Conservation (phyloP, 2,888 invertebrate genomes). For the Phyto melanocephala region DNA sequence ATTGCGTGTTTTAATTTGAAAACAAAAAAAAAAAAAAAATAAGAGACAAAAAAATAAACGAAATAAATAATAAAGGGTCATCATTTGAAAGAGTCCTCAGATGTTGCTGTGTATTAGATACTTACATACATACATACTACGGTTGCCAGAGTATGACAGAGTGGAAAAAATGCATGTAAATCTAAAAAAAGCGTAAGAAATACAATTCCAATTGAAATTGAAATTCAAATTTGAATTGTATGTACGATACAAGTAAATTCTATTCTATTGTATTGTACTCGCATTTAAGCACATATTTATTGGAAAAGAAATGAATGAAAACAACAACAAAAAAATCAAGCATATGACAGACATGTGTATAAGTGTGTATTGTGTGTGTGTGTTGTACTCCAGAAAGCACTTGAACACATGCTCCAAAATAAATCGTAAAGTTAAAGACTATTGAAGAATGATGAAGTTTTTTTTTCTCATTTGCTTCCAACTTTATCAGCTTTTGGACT, state of each 20-base stretch:
- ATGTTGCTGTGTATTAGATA: slow-evolving; percentile 5
- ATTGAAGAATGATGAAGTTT: slow-evolving; percentile 56
- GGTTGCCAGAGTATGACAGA: slow-evolving; percentile 15
- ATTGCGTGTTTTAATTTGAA: slow-evolving; percentile 59
- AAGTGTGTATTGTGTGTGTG: slow-evolving; percentile 43
- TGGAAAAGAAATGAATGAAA: slow-evolving; percentile 14
- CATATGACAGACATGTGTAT: slow-evolving; percentile 59
- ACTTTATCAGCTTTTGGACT: slow-evolving; percentile 53
- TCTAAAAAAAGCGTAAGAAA: slow-evolving; percentile 11
- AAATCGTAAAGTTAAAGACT: slow-evolving; percentile 47
- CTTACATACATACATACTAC: slow-evolving; percentile 6
- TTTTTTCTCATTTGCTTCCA: slow-evolving; percentile 13
- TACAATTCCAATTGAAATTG: slow-evolving; percentile 56
- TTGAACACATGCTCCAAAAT: slow-evolving; percentile 64
- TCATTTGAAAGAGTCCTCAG: slow-evolving; percentile 50
- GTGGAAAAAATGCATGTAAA: background rate
- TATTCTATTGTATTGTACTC: slow-evolving; percentile 49
- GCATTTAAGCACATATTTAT: slow-evolving; percentile 27
- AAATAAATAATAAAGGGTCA: slow-evolving; percentile 44
- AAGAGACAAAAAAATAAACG: background rate
- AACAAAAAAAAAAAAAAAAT: background rate
- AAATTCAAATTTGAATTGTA: slow-evolving; percentile 54
- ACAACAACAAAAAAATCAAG: slow-evolving; percentile 40
- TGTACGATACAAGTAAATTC: slow-evolving; percentile 2
- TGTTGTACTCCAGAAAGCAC: slow-evolving; percentile 32